Evolutionary conservation across 2,888 invertebrate species (phyloP).

Genomic region (Electrophaes corylata): DNA sequence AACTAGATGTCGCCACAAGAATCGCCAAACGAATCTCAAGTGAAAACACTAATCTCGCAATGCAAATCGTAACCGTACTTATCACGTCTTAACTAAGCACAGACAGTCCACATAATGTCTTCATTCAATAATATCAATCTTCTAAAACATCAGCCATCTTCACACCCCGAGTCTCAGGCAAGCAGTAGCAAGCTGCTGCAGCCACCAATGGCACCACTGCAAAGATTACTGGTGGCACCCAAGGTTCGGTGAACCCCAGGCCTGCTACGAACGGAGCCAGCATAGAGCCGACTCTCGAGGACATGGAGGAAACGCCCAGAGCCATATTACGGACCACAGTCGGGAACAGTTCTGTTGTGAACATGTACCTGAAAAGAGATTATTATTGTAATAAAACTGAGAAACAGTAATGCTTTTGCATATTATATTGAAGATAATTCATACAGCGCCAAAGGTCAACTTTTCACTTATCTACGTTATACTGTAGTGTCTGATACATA

Average conservation of each 20-base stretch:
- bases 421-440: too few relatives aligned
- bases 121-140: constrained; percentile 1
- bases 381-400: background rate
- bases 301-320: constrained; percentile 89
- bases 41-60: too few relatives aligned
- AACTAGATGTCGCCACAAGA: too few relatives aligned
- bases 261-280: constrained; percentile 87
- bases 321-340: constrained; percentile 84
- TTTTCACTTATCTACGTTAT: too few relatives aligned
- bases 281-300: constrained; percentile 90
- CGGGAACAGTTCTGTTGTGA: constrained; percentile 85
- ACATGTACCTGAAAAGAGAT: constrained; percentile 52
- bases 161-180: constrained; percentile 87
- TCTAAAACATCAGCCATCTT: constrained; percentile 23
- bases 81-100: background rate
- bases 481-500: too few relatives aligned
- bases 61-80: background rate
- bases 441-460: too few relatives aligned
- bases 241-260: background rate
- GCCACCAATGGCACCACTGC: constrained; percentile 78
- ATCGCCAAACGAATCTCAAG: too few relatives aligned
- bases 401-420: too few relatives aligned
- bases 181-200: constrained; percentile 80
- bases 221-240: constrained; percentile 32
- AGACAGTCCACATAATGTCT: background rate